A percentile compares a stretch with the other conserved stretches of the same genome.
These are phyloP conservation scores for Pristionchus japonicus DNA, from an alignment of 2,888 invertebrate genomes.

Conservation along the genomic window DNA sequence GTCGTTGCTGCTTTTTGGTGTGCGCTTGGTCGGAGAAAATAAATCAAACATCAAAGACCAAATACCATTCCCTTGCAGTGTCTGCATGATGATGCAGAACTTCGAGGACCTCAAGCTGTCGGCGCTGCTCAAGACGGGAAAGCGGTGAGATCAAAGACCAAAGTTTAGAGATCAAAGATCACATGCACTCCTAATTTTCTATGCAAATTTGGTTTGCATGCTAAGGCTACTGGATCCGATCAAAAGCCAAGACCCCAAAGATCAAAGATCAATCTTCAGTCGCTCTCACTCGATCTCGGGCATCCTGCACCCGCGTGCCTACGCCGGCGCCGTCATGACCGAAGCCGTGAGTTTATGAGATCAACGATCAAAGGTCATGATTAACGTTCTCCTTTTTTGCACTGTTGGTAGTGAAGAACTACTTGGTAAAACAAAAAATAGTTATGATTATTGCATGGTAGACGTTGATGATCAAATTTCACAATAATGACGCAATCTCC, in stretches of 20 bases:
- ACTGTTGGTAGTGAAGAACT: too few species aligned
- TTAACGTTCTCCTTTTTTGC: not conserved
- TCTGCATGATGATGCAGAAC: constrained; percentile 36
- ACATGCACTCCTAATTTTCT: too few species aligned
- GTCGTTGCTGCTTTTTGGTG: too few species aligned
- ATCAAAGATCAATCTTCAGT: constrained; percentile 14
- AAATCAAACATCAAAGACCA: not conserved
- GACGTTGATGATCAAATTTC: not conserved
- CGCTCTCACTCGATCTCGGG: constrained; percentile 7
- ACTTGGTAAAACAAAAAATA: too few species aligned
- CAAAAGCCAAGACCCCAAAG: not conserved
- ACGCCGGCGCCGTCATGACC: not conserved
- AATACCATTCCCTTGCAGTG: not conserved
- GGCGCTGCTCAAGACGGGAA: not conserved
- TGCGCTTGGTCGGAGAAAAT: too few species aligned
- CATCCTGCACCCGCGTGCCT: constrained; percentile 24
- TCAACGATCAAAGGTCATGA: not conserved
- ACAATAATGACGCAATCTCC: not conserved
- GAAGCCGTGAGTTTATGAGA: not conserved
- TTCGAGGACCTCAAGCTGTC: constrained; percentile 33
- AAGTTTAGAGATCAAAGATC: not conserved
- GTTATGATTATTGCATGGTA: too few species aligned
- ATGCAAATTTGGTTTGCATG: too few species aligned
- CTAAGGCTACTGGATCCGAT: too few species aligned
- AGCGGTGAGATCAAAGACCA: not conserved